Conservation (phyloP, 2,888 invertebrate genomes). For the Rotaria macrura region DNA sequence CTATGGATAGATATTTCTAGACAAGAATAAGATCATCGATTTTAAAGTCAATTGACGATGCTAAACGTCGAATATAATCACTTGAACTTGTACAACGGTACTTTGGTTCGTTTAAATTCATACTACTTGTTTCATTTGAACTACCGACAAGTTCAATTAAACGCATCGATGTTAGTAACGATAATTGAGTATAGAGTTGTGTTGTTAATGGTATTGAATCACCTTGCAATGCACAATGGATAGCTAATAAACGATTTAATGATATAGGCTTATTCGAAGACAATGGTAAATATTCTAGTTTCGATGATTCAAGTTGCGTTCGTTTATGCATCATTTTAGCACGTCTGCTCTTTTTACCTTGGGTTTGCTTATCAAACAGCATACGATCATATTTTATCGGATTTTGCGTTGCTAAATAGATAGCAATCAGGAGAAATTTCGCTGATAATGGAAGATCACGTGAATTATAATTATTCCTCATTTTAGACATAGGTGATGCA, state of each 20-base stretch:
- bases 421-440: constrained; percentile 29
- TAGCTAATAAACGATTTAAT: constrained; percentile 29
- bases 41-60: constrained; percentile 11
- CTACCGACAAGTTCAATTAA: constrained; percentile 23
- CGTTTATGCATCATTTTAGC: constrained; percentile 25
- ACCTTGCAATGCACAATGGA: constrained; percentile 27
- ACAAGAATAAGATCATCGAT: constrained; percentile 9
- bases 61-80: constrained; percentile 1
- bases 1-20: neutral
- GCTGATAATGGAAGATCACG: constrained; percentile 24
- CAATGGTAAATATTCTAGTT: constrained; percentile 10
- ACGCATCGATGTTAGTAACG: constrained; percentile 24
- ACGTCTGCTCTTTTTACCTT: constrained; percentile 20
- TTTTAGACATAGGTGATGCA: neutral
- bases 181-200: constrained; percentile 25
- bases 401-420: constrained; percentile 32
- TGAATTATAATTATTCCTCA: neutral
- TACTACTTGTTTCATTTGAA: constrained; percentile 21
- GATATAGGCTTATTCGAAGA: neutral
- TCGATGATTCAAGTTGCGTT: constrained; percentile 25
- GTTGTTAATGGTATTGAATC: constrained; percentile 21
- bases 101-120: constrained; percentile 28
- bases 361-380: constrained; percentile 23
- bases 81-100: constrained; percentile 22
- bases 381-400: constrained; percentile 32